These are phyloP conservation scores for Tympanuchus pallidicinctus DNA, from an alignment of 2,113 vertebrate species.

Conservation along the genomic window DNA sequence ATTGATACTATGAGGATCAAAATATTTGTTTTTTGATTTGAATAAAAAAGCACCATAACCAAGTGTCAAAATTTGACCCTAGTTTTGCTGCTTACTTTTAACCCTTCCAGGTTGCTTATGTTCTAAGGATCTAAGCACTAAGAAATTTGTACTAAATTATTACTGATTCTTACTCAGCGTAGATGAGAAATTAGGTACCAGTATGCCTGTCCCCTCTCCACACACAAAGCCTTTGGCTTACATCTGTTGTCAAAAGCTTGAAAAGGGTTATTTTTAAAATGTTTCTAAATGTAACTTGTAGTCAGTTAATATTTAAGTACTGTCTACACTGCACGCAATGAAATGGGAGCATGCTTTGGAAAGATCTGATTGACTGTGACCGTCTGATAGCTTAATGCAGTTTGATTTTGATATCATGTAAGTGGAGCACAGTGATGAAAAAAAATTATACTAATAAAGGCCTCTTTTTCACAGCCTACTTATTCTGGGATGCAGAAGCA, in stretches of 20 bases:
- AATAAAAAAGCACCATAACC: neutral
- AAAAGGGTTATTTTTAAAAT: conserved; percentile 35
- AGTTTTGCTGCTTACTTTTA: neutral
- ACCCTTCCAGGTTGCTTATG: neutral
- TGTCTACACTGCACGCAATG: conserved; percentile 10
- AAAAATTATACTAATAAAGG: neutral
- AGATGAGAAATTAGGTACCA: neutral
- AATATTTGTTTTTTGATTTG: neutral
- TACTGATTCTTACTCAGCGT: neutral
- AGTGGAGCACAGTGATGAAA: conserved; percentile 17
- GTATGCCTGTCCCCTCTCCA: neutral
- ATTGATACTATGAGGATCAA: neutral
- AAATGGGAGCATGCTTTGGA: neutral
- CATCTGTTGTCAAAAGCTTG: neutral
- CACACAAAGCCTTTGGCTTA: neutral
- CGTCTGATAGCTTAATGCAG: neutral
- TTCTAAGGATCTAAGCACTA: neutral
- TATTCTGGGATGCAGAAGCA: neutral
- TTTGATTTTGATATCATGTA: conserved; percentile 30
- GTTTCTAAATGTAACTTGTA: conserved; percentile 30
- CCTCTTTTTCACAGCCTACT: conserved; percentile 7
- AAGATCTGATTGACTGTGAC: neutral
- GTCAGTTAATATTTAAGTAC: conserved; percentile 43
- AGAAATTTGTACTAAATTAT: neutral
- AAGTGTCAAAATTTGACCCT: neutral